Percentiles rank a stretch among this genome's conserved stretches.
Evolutionary conservation across 2,113 vertebrate species (phyloP).

Genomic region (Poecilia latipinna): DNA sequence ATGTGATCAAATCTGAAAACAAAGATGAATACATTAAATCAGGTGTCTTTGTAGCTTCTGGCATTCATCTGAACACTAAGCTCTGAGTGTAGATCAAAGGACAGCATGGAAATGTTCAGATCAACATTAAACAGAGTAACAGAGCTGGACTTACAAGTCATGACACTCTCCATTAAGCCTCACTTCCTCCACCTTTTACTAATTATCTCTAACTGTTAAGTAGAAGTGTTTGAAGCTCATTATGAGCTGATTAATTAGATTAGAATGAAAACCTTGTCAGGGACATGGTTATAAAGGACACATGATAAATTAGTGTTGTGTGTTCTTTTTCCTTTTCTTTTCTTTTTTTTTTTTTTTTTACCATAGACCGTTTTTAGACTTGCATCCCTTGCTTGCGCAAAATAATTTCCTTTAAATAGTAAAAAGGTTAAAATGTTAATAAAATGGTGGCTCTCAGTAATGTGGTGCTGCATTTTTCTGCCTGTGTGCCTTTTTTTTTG

Average conservation of each 20-base stretch:
- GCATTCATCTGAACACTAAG: not conserved
- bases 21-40: not conserved
- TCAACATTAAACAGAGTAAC: not conserved
- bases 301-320: not conserved
- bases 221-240: not conserved
- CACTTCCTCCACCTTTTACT: not conserved
- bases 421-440: not conserved
- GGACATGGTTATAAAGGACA: not conserved
- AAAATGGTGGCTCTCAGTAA: too few species aligned
- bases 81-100: not conserved
- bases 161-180: not conserved
- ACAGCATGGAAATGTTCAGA: not conserved
- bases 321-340: too few species aligned
- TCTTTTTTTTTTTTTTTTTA: too few species aligned
- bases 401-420: not conserved
- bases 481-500: not conserved
- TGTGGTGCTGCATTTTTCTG: not conserved
- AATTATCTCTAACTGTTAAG: too few species aligned
- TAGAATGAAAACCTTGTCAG: too few species aligned
- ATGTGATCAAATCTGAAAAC: too few species aligned
- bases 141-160: too few species aligned
- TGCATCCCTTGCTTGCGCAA: too few species aligned
- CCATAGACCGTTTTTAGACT: too few species aligned
- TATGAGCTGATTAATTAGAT: too few species aligned
- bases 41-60: not conserved